Evolutionary conservation across 1,140 invertebrate genomes (phyloP).

Genomic region (Drosophila varians): DNA sequence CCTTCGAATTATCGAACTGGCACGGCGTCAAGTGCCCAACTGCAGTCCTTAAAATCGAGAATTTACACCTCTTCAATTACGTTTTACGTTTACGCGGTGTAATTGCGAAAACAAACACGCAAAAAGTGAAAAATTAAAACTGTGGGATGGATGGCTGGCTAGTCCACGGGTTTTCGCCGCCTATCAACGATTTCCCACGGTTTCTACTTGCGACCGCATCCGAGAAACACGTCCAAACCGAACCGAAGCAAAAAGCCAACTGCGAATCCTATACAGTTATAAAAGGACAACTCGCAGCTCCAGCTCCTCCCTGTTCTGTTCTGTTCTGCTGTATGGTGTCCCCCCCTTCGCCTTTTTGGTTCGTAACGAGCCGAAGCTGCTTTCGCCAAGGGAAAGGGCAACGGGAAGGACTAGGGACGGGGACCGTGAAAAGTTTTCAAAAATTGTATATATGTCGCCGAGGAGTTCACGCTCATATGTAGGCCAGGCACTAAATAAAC

Average conservation of each 20-base stretch:
- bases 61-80: constrained; percentile 47
- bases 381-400: background rate
- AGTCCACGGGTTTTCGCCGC: constrained; percentile 7
- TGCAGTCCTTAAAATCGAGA: constrained; percentile 35
- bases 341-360: background rate
- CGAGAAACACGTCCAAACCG: constrained; percentile 56
- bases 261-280: constrained; percentile 56
- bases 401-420: background rate
- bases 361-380: constrained; percentile 26
- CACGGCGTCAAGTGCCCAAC: constrained; percentile 17
- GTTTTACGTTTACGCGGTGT: constrained; percentile 23
- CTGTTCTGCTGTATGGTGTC: too few relatives aligned
- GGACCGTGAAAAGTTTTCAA: constrained; percentile 17
- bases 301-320: constrained; percentile 3
- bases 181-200: constrained; percentile 44
- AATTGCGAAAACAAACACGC: constrained; percentile 24
- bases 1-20: constrained; percentile 74
- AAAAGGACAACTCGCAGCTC: constrained; percentile 39
- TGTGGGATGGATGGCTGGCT: background rate
- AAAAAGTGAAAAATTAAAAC: constrained; percentile 1
- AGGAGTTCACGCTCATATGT: constrained; percentile 25
- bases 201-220: constrained; percentile 5
- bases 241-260: constrained; percentile 72
- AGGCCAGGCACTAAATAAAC: constrained; percentile 41
- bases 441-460: constrained; percentile 24